Evolutionary conservation across 2,888 invertebrate species (phyloP).

Genomic region (Azorinus chamasolen): DNA sequence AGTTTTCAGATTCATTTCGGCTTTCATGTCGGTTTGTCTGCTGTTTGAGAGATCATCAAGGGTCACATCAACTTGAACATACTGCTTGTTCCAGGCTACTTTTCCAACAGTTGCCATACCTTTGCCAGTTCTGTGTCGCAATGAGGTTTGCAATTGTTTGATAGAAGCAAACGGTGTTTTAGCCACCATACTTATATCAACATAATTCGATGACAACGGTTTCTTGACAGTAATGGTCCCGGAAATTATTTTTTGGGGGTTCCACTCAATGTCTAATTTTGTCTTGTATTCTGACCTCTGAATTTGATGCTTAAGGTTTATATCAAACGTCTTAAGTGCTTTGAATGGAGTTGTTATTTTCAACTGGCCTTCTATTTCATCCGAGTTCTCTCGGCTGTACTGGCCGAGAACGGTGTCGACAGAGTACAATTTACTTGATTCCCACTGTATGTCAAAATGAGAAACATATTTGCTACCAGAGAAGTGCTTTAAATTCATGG

Average conservation of each 20-base stretch:
- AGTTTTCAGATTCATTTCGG: conserved; percentile 67
- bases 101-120: conserved; percentile 59
- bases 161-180: conserved; percentile 70
- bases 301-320: conserved; percentile 52
- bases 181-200: conserved; percentile 60
- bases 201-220: conserved; percentile 62
- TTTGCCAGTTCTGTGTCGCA: conserved; percentile 57
- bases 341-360: conserved; percentile 61
- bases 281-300: conserved; percentile 56
- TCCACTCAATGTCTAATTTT: conserved; percentile 63
- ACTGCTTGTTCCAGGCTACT: conserved; percentile 58
- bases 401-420: conserved; percentile 62
- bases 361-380: conserved; percentile 51
- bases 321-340: conserved; percentile 28
- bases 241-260: conserved; percentile 62
- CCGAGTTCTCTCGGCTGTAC: conserved; percentile 14
- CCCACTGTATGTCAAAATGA: conserved; percentile 64
- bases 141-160: conserved; percentile 52
- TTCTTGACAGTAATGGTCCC: conserved; percentile 65
- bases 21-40: conserved; percentile 57
- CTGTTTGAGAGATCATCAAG: conserved; percentile 61
- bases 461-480: conserved; percentile 56
- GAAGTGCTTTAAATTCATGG: conserved; percentile 60
- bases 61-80: conserved; percentile 54
- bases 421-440: conserved; percentile 44